Conservation (phyloP, 2,888 invertebrate genomes). For the Teinopalpus imperialis region DNA sequence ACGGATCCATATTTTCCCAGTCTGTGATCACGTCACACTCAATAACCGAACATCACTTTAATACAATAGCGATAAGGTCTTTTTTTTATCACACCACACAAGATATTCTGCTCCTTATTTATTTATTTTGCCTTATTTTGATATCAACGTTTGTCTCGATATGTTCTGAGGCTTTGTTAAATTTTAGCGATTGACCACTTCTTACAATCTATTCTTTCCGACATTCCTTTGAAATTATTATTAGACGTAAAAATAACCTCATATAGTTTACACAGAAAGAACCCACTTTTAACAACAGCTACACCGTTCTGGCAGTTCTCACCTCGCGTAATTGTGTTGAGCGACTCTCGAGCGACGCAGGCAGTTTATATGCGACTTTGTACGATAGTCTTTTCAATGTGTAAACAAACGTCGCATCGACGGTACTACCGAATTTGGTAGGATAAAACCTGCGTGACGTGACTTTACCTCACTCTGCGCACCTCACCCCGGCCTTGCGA, state of each 20-base stretch:
- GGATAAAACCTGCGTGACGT: constrained; percentile 69
- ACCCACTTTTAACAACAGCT: constrained; percentile 63
- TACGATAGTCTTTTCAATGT: constrained; percentile 34
- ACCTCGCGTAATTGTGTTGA: constrained; percentile 75
- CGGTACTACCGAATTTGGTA: constrained; percentile 54
- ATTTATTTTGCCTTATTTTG: constrained; percentile 78
- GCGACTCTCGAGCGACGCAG: constrained; percentile 76
- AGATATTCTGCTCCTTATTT: constrained; percentile 68
- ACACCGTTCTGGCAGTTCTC: constrained; percentile 54
- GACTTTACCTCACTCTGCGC: constrained; percentile 68
- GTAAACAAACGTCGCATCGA: constrained; percentile 29
- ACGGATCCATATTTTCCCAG: constrained; percentile 52
- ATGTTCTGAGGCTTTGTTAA: constrained; percentile 8
- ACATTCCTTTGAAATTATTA: constrained; percentile 34
- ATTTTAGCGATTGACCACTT: not conserved
- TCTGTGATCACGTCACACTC: constrained; percentile 45
- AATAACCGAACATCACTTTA: constrained; percentile 50
- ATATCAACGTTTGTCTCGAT: constrained; percentile 54
- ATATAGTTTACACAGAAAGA: constrained; percentile 48
- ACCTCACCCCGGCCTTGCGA: constrained; percentile 73
- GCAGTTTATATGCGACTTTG: constrained; percentile 59
- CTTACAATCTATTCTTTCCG: constrained; percentile 34
- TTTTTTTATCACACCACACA: constrained; percentile 43
- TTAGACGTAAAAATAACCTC: constrained; percentile 27
- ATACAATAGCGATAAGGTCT: constrained; percentile 51